These are phyloP conservation scores for Macquaria australasica DNA, from an alignment of 2,113 vertebrate species.

Conservation along the genomic window DNA sequence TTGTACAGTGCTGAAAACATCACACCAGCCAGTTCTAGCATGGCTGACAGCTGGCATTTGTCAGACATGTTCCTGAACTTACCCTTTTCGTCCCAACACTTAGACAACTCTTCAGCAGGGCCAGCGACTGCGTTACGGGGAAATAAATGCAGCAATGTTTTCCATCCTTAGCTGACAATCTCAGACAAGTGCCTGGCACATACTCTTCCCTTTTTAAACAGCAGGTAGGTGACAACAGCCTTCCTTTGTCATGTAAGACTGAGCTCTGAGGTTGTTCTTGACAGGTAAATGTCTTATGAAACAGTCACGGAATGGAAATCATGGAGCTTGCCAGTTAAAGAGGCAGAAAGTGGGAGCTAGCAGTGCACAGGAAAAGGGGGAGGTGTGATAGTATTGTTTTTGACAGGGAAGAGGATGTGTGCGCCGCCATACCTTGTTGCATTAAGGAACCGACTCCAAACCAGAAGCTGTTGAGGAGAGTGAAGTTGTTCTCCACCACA, in stretches of 20 bases:
- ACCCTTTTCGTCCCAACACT: slow-evolving; percentile 60
- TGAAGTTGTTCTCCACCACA: slow-evolving; percentile 98
- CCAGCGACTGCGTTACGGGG: slow-evolving; percentile 66
- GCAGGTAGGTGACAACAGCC: slow-evolving; percentile 78
- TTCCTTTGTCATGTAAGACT: slow-evolving; percentile 78
- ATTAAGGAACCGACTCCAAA: slow-evolving; percentile 97
- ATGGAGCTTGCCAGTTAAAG: slow-evolving; percentile 76
- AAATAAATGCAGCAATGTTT: slow-evolving; percentile 79
- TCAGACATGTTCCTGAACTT: slow-evolving; percentile 68
- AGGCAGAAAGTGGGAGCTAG: slow-evolving; percentile 51
- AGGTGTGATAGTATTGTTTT: slow-evolving; percentile 53
- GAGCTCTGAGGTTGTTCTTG: slow-evolving; percentile 78
- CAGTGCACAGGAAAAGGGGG: slow-evolving; percentile 8
- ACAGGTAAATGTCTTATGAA: slow-evolving; percentile 80
- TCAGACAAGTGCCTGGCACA: slow-evolving; percentile 82
- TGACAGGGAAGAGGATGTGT: slow-evolving; percentile 50
- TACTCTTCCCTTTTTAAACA: slow-evolving; percentile 69
- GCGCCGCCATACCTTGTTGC: slow-evolving; percentile 92
- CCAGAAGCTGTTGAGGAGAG: slow-evolving; percentile 98
- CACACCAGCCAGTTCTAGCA: slow-evolving; percentile 38
- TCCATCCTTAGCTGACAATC: slow-evolving; percentile 74
- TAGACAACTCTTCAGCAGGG: slow-evolving; percentile 54
- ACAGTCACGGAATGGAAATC: slow-evolving; percentile 72
- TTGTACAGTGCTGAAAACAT: slow-evolving; percentile 37
- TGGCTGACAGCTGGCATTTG: slow-evolving; percentile 77